Evolutionary conservation across 2,888 invertebrate species (phyloP), one percentile per base, ranked within the genome.

Genomic region (Cistogaster globosa): DNA sequence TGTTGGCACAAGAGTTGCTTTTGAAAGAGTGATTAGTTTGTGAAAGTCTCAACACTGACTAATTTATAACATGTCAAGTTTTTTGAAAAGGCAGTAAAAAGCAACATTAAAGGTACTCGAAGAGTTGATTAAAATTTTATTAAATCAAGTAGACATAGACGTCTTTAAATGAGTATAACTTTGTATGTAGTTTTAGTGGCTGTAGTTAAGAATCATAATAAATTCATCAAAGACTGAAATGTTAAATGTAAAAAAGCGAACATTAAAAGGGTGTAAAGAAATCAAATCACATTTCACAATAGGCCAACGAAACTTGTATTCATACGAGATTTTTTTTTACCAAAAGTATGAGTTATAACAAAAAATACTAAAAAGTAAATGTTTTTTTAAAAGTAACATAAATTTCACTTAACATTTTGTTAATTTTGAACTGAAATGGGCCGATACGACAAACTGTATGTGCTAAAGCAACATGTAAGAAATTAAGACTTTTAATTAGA

Each of bases 11-110:
- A 53, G 26, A 42, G 26, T 26, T 80, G 12, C 60, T 45, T 45
- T 53, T 60, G 14, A 0, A 62, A 20, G 16, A 57, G 38, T 48
- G 69, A 75, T 69, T 69, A 75, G 63, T 81, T 57, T 48, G 14
- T 71, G 62, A 20, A 11, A 45, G 65, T 53, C 1, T 32, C 22
- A 74, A 42, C 22, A 48, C n/a, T 48, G 74, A 55, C 45, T 75
- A 60, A 81, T 81, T 75, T 75, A 68, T 74, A 55, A 68, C 36
- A 36, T 68, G 60, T 68, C 60, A 74, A 68, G 51, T 48, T n/a
- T 65, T 72, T 22, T 11, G 14, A n/a, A 42, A 57, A 58, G 20
- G 26, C 26, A 67, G 53, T 16, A 45, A 9, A n/a, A 53, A 68
- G 14, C n/a, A 16, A 55, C 53, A 32, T 53, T 36, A 16, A 38